Percentiles rank a stretch among this genome's conserved stretches.
Evolutionary conservation across 2,888 invertebrate species (phyloP).

Genomic region (Caradrina clavipalpis): DNA sequence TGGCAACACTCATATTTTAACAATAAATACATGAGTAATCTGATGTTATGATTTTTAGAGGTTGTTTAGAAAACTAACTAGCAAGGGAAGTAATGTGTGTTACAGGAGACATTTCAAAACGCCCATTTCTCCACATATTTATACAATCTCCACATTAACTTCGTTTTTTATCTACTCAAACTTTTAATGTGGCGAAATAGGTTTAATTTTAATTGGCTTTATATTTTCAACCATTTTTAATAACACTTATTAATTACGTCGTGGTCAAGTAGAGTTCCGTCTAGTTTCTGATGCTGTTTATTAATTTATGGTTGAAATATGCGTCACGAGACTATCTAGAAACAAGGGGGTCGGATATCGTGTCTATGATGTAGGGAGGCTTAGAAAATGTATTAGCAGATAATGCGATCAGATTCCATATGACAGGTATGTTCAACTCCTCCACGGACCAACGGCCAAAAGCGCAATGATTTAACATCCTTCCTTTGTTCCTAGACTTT

Average conservation of each 20-base stretch:
- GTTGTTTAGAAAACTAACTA: slow-evolving; percentile 58
- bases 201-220: slow-evolving; percentile 19
- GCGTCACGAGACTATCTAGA: slow-evolving; percentile 30
- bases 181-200: slow-evolving; percentile 28
- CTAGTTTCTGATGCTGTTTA: not conserved
- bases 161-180: slow-evolving; percentile 14
- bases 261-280: not conserved
- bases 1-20: slow-evolving; percentile 91
- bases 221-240: slow-evolving; percentile 48
- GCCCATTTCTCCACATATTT: slow-evolving; percentile 54
- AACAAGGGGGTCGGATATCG: slow-evolving; percentile 31
- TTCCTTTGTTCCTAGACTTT: slow-evolving; percentile 30
- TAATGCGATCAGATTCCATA: not conserved
- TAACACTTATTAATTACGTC: slow-evolving; percentile 4
- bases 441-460: no score
- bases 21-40: slow-evolving; percentile 83
- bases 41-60: slow-evolving; percentile 69
- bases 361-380: not conserved
- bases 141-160: slow-evolving; percentile 1
- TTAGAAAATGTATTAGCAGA: not conserved
- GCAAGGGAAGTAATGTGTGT: slow-evolving; percentile 59
- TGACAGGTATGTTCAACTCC: not conserved
- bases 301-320: slow-evolving; percentile 44
- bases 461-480: not conserved
- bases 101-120: slow-evolving; percentile 52